Base-by-base conservation (phyloP, 1,140 invertebrate genomes). In the Bombus terrestris region DNA sequence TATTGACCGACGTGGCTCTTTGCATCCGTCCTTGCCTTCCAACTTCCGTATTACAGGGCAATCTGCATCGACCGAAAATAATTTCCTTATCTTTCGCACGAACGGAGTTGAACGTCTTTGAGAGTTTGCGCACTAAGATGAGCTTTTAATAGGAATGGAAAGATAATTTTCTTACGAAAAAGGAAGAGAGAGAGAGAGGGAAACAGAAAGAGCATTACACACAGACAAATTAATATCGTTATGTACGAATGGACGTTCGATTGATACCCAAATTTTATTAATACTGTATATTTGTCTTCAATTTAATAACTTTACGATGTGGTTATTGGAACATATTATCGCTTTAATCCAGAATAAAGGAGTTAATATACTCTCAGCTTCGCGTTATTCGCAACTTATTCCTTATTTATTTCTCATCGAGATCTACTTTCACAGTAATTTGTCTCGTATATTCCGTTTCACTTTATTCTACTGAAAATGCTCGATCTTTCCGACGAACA, bases 61-160 rank as follows among this genome's bases (percentile, higher is more conserved):
- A 81, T 81, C 62, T 85, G 84, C 79, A 81, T 81, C 71, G 59
- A 53, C 84, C 71, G 59, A 81, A 81, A 81, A 81, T 74, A 85
- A 81, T 85, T 85, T 81, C 84, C 84, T 81, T 81, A 81, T 85
- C 79, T 43, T 22, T 15, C 71, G 84, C 71, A 37, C 35, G 78
- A 68, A 43, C 59, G 59, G 57, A 68, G 71, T 74, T 75, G 43
- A 74, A 81, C 59, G 69, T 59, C 79, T 85, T 81, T 85, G 57
- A 80, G 15, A 72, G 68, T 72, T 57, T 37, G 8, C 47, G 28
- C 10, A 10, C 32, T 28, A 39, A 43, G 83, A 85, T 39, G 77
- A 85, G 41, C 18, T 80, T 80, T 71, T 85, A 85, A 85, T 80
- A 53, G 73, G 35, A 85, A 72, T 28, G 15, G 59, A 53, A 64